Evolutionary conservation across 2,888 invertebrate species (phyloP).

Genomic region (Hymenopus coronatus): DNA sequence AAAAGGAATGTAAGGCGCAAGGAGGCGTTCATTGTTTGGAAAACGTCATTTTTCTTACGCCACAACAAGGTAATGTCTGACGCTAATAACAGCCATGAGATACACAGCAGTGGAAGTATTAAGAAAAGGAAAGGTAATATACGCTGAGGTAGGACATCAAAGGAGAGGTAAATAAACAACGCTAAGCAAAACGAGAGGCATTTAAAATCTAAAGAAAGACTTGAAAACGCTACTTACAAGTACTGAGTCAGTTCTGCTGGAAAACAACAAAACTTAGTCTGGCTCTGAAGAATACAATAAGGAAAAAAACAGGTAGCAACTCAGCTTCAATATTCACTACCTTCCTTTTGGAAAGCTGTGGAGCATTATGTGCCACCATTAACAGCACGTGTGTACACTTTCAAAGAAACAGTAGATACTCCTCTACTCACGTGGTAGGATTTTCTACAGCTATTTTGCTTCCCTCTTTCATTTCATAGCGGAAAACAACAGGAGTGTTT

Average conservation of each 20-base stretch:
- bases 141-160: neutral
- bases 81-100: neutral
- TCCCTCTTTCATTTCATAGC: too few relatives aligned
- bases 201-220: neutral
- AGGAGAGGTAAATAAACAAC: neutral
- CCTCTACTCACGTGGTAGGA: too few relatives aligned
- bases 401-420: too few relatives aligned
- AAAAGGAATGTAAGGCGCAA: neutral
- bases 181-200: neutral
- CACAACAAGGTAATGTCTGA: neutral
- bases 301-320: too few relatives aligned
- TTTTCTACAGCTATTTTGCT: too few relatives aligned
- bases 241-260: neutral
- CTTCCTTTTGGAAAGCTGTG: too few relatives aligned
- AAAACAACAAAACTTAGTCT: neutral
- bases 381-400: too few relatives aligned
- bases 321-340: too few relatives aligned
- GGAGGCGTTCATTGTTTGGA: neutral
- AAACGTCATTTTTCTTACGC: neutral
- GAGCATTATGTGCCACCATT: too few relatives aligned
- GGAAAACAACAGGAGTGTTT: too few relatives aligned
- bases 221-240: neutral
- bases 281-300: neutral
- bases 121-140: neutral
- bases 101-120: neutral